Base-by-base conservation (phyloP, 2,113 vertebrate genomes). In the Serinus canaria region DNA sequence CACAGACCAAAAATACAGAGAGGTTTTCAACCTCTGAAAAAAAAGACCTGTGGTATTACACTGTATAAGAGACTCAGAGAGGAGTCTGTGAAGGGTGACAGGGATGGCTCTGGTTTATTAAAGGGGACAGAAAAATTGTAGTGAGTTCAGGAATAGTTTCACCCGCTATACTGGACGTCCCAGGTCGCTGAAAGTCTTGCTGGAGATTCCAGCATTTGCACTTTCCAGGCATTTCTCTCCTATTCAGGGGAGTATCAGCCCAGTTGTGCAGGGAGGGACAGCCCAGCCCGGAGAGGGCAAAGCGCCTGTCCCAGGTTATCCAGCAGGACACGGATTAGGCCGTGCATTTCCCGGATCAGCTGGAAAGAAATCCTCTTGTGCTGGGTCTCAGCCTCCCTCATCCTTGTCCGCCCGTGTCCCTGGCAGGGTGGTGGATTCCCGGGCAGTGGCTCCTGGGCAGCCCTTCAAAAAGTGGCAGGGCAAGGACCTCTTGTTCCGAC, bases 331-430 rank as follows among this genome's bases (percentile, higher is more conserved):
- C 7, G 0, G 93, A 44, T 80, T 80, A 95, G 35, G 59, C 58
- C 28, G 20, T 1, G 3, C 8, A 11, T 43, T 35, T 63, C 59
- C 72, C 10, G 11, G 6, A 73, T 94, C 70, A 88, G 79, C 72
- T 47, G 83, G 41, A 87, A 39, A 76, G 11, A 94, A 95, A 96
- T 96, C 86, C 83, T 92, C 86, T 92, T 90, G 91, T 1, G 7
- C 76, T 41, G 73, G 63, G 80, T 49, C 72, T 69, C 77, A 60
- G 59, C 55, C n/a, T 47, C 63, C n/a, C 76, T 60, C 7, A 1
- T 46, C 94, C 88, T 31, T 46, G 33, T 49, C 56, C 1, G 0
- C 69, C 55, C 24, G 1, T 6, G 17, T 37, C 56, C 79, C 56
- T n/a, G 12, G 27, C 15, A n/a, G 20, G 73, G 73, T 44, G 44